Conservation (phyloP, 1,140 invertebrate genomes). For the Pemphigus obesinymphae region DNA sequence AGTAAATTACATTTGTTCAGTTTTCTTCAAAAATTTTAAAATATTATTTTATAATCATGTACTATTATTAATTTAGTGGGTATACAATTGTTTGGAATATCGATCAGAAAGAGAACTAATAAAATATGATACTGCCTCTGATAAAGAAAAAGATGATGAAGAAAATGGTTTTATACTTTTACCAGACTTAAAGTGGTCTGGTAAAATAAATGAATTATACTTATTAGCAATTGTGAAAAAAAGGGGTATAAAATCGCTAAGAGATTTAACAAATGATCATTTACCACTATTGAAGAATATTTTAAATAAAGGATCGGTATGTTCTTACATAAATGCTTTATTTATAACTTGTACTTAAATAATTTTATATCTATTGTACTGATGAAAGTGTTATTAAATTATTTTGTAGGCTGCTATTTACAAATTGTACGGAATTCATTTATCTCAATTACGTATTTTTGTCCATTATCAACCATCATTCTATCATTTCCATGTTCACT, state of each 20-base stretch:
- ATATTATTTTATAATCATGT: no score
- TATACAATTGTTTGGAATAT: slow-evolving; percentile 91
- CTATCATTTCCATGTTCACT: slow-evolving; percentile 94
- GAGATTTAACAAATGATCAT: slow-evolving; percentile 74
- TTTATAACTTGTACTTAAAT: no score
- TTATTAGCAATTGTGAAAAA: slow-evolving; percentile 73
- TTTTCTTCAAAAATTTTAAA: no score
- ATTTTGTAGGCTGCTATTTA: slow-evolving; percentile 64
- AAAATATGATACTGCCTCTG: slow-evolving; percentile 54
- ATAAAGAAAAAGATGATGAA: slow-evolving; percentile 69
- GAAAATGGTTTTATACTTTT: slow-evolving; percentile 80
- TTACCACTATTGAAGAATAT: slow-evolving; percentile 81
- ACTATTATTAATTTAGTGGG: slow-evolving; percentile 70
- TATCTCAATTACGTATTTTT: slow-evolving; percentile 73
- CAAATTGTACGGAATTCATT: slow-evolving; percentile 70
- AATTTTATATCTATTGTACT: slow-evolving; percentile 44
- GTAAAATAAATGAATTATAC: slow-evolving; percentile 70
- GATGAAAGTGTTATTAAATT: neutral
- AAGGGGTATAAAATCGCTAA: slow-evolving; percentile 70
- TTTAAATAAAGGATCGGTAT: slow-evolving; percentile 63
- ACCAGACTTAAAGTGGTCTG: slow-evolving; percentile 94
- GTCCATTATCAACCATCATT: slow-evolving; percentile 96
- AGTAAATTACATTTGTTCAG: no score
- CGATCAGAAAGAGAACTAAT: slow-evolving; percentile 83
- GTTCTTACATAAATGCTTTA: slow-evolving; percentile 46